These are phyloP conservation scores for Cheilosia variabilis DNA, from an alignment of 2,888 invertebrate genomes.

Conservation along the genomic window DNA sequence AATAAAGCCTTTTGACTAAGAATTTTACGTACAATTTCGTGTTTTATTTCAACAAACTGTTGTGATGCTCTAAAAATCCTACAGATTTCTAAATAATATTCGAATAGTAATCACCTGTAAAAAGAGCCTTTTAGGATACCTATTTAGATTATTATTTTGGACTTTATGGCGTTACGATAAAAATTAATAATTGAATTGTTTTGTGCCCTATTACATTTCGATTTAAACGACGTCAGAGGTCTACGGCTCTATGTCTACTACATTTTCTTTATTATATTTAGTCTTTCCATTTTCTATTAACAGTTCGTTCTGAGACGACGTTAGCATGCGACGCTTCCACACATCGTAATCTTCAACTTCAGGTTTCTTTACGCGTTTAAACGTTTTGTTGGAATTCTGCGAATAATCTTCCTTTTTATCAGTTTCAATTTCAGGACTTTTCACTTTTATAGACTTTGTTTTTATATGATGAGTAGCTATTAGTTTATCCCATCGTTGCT, in stretches of 20 bases:
- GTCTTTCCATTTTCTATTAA: slow-evolving; percentile 60
- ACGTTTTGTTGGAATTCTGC: background rate
- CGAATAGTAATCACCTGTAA: too few species aligned
- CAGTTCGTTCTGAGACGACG: slow-evolving; percentile 83
- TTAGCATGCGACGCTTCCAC: slow-evolving; percentile 86
- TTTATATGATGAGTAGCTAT: slow-evolving; percentile 78
- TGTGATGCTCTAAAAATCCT: too few species aligned
- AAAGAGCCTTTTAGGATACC: too few species aligned
- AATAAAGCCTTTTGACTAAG: too few species aligned
- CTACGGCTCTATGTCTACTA: background rate
- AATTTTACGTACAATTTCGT: too few species aligned
- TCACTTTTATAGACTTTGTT: slow-evolving; percentile 61
- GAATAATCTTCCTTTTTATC: background rate
- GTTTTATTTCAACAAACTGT: too few species aligned
- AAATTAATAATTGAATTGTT: too few species aligned
- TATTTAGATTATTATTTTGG: too few species aligned
- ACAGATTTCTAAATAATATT: too few species aligned
- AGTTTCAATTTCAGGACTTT: slow-evolving; percentile 11
- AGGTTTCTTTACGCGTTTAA: slow-evolving; percentile 42
- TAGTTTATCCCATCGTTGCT: slow-evolving; percentile 85
- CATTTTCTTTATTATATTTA: slow-evolving; percentile 10
- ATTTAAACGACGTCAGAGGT: too few species aligned
- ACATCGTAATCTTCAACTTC: slow-evolving; percentile 86
- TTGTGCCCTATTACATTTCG: too few species aligned
- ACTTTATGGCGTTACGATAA: too few species aligned